Percentiles rank a stretch among this genome's conserved stretches.
These are phyloP conservation scores for Nyctibius bracteatus DNA, from an alignment of 2,113 vertebrate genomes.

Conservation along the genomic window DNA sequence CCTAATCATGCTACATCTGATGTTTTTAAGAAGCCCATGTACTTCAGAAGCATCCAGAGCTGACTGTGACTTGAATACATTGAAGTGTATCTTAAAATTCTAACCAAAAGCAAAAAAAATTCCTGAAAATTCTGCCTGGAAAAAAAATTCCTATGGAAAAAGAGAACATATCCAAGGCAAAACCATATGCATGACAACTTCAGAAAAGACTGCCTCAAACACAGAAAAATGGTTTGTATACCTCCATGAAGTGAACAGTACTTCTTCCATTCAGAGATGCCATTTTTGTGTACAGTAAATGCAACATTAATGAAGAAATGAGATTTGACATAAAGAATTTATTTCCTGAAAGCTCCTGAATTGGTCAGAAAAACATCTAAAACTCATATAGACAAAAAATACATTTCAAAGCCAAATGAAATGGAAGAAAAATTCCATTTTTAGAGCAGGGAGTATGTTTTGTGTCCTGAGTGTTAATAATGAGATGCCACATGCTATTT, in stretches of 20 bases:
- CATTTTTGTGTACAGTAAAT: neutral
- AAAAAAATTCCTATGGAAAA: neutral
- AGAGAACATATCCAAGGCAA: neutral
- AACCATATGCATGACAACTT: neutral
- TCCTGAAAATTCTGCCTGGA: neutral
- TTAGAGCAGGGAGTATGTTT: neutral
- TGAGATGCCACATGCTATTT: neutral
- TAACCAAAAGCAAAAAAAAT: neutral
- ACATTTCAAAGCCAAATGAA: neutral
- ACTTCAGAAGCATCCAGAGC: neutral
- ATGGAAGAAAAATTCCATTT: neutral
- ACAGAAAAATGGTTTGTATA: neutral
- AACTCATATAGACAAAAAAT: neutral
- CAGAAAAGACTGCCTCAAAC: neutral
- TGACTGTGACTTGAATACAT: neutral
- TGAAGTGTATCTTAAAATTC: neutral
- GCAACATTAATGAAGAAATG: neutral
- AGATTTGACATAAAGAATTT: neutral
- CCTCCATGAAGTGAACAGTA: neutral
- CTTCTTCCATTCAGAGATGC: neutral
- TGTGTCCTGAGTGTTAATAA: neutral
- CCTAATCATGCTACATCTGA: neutral
- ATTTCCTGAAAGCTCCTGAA: neutral
- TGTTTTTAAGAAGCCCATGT: neutral
- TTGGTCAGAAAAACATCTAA: neutral